Conservation (phyloP, 2,888 invertebrate species). For the Rhorus exstirpatorius region DNA sequence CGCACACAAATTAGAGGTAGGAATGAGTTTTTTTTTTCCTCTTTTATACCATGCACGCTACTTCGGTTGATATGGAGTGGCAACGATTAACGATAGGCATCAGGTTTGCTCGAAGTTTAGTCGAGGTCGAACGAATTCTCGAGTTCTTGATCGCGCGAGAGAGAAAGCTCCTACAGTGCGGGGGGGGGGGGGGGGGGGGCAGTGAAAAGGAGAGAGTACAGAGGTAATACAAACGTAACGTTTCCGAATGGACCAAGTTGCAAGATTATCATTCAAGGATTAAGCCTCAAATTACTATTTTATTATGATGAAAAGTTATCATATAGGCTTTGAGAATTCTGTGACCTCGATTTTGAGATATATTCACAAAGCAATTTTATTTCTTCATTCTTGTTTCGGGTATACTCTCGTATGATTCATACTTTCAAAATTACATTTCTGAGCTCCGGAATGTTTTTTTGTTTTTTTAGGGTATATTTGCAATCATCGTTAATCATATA, state of each 20-base stretch:
- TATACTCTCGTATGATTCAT: background rate
- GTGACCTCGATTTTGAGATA: constrained; percentile 24
- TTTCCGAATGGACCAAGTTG: constrained; percentile 46
- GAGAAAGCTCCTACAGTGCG: constrained; percentile 66
- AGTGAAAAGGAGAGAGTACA: constrained; percentile 47
- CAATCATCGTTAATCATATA: background rate
- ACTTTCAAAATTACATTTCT: constrained; percentile 6
- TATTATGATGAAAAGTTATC: constrained; percentile 1
- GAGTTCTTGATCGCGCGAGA: constrained; percentile 76
- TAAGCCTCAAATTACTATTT: constrained; percentile 41
- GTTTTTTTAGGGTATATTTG: background rate
- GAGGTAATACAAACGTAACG: constrained; percentile 53
- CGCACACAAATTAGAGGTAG: constrained; percentile 35
- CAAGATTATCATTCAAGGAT: constrained; percentile 58
- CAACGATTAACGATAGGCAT: constrained; percentile 57
- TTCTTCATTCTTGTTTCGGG: constrained; percentile 10
- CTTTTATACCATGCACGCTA: constrained; percentile 42
- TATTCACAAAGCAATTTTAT: constrained; percentile 25
- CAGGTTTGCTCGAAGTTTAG: constrained; percentile 65
- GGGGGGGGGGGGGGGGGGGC: constrained; percentile 50
- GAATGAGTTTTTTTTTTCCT: constrained; percentile 7
- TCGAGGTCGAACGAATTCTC: constrained; percentile 71
- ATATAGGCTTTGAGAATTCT: background rate
- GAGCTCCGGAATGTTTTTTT: background rate
- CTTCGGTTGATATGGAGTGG: constrained; percentile 49